Base-by-base conservation (phyloP, 2,113 vertebrate species). In the Poeciliopsis prolifica region DNA sequence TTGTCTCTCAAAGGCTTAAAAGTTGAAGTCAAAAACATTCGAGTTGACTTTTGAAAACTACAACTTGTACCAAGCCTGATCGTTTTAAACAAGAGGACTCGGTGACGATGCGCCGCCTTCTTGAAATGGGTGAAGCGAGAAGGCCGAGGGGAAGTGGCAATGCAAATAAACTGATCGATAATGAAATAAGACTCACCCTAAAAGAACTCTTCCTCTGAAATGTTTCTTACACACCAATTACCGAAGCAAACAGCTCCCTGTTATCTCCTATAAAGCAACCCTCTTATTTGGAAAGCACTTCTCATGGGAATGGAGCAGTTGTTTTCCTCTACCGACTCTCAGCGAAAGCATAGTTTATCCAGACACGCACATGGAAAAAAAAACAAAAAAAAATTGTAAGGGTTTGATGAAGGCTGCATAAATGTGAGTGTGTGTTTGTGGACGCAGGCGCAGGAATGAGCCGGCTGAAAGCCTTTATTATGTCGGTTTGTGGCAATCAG, bases 401-500 rank as follows among this genome's bases (percentile, higher is more conserved):
- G 33, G 44, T 60, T 70, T 75, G 28, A 19, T 48, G 67, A 85
- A 22, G 22, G 72, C 79, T 84, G 74, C 35, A 31, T 58, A n/a
- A 58, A 58, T 80, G 65, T 81, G 70, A 70, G 54, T 68, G 78
- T 80, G 69, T 80, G 65, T 84, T 67, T 77, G 54, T 70, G 78
- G 44, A 29, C 42, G 58, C 54, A 40, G 26, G 69, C 24, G 1
- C 37, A 9, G 51, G 17, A 58, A 24, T 24, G 22, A 24, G 22
- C 26, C 82, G 65, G 79, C 76, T 80, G 65, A 84, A 78, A 79
- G 65, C 71, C 24, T 65, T 44, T 71, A 75, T 80, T 69, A 65
- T 70, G 80, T 80, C 86, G 80, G 64, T 87, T 84, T 80, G 80
- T 30, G 78, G 82, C 85, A 77, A 67, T 80, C 69, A 70, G 71